A percentile compares a stretch with the other conserved stretches of the same genome.
Evolutionary conservation across 2,113 vertebrate species (phyloP).

Genomic region (Turdus rufiventris): DNA sequence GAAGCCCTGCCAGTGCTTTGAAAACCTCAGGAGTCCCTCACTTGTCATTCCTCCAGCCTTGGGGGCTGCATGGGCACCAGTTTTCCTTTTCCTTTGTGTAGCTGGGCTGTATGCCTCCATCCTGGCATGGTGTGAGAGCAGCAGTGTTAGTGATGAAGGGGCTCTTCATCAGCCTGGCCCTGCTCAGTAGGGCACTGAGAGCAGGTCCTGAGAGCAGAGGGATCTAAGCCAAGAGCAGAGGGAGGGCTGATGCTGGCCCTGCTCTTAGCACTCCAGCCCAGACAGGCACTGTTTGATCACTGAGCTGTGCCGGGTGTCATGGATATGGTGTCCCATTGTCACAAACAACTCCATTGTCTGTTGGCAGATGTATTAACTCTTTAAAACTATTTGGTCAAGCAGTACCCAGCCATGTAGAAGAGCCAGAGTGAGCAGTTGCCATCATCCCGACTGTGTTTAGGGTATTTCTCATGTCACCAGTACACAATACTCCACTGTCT

Average conservation of each 20-base stretch:
- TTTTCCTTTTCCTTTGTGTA: neutral
- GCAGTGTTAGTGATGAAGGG: neutral
- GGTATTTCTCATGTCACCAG: neutral
- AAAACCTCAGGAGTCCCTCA: neutral
- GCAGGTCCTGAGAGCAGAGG: neutral
- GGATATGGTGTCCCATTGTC: fast-evolving
- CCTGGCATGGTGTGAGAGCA: neutral
- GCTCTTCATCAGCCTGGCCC: neutral
- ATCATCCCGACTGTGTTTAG: neutral
- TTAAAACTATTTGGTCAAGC: neutral
- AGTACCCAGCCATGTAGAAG: neutral
- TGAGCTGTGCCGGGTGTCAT: neutral
- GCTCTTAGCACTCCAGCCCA: neutral
- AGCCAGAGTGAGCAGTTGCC: neutral
- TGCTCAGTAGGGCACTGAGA: neutral
- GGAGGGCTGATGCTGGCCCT: neutral
- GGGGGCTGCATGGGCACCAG: neutral
- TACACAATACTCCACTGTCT: neutral
- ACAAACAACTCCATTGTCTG: neutral
- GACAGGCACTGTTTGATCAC: neutral
- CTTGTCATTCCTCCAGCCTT: neutral
- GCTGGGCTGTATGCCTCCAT: neutral
- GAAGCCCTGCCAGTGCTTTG: neutral
- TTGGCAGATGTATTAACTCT: neutral
- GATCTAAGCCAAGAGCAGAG: neutral